These are phyloP conservation scores for Plebejus melissa DNA, from an alignment of 2,888 invertebrate species.

Conservation along the genomic window DNA sequence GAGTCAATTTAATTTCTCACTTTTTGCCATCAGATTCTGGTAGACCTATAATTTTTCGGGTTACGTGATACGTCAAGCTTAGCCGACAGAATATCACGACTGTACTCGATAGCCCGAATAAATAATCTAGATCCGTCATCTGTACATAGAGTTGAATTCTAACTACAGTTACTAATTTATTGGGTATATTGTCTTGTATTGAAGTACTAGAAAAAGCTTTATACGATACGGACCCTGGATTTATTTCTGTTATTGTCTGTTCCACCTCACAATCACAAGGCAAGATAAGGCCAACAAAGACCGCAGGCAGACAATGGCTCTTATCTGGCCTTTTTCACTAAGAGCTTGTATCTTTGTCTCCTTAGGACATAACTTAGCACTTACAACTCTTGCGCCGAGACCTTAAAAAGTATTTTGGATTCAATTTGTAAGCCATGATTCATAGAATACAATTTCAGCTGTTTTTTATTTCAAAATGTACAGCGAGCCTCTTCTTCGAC, in stretches of 20 bases:
- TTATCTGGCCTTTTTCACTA: conserved; percentile 35
- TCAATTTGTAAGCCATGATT: not conserved
- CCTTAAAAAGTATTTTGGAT: conserved; percentile 3
- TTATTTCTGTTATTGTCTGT: conserved; percentile 14
- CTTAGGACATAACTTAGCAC: conserved; percentile 34
- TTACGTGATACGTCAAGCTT: no score
- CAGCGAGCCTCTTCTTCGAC: no score
- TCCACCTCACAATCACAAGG: conserved; percentile 32
- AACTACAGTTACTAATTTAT: not conserved
- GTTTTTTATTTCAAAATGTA: not conserved
- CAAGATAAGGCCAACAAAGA: conserved; percentile 35
- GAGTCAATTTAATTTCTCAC: no score
- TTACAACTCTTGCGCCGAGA: conserved; percentile 5
- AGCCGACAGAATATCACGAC: no score
- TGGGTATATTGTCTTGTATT: not conserved
- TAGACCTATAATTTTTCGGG: no score
- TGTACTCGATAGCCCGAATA: not conserved
- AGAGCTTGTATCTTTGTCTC: conserved; percentile 34
- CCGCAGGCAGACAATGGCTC: conserved; percentile 32
- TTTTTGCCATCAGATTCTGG: no score
- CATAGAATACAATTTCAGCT: not conserved
- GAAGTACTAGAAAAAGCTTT: conserved; percentile 2
- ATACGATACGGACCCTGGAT: not conserved
- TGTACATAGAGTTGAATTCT: not conserved
- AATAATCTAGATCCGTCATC: not conserved